Base-by-base conservation (phyloP, 2,888 invertebrate species). In the Pyralis farinalis region DNA sequence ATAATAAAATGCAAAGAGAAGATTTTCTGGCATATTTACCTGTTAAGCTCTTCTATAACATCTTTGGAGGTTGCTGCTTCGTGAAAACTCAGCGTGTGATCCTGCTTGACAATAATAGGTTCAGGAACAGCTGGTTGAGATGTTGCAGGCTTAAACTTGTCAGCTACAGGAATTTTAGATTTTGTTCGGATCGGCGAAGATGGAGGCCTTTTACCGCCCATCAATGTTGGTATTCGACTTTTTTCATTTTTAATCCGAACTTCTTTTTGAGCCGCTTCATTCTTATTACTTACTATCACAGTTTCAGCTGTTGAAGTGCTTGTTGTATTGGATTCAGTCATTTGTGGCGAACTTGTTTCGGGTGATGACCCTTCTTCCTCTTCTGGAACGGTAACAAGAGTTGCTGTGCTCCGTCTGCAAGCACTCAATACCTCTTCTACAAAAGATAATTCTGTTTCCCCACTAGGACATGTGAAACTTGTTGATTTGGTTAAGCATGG, bases 21-120 rank as follows among this genome's bases (percentile, higher is more conserved):
- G 22, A 28, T 22, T 16, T 40, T 30, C 31, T 40, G n/a, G 2
- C n/a, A 25, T 38, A 30, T 58, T 63, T 44, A 86, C 90, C 90
- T 90, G 68, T 94, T 94, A 10, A 94, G 82, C 63, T 94, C 94
- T 58, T 94, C 94, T 54, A 94, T 94, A 39, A 94, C 93, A 67
- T 94, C 94, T 65, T 94, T 94, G 31, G 94, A 94, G 27, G 94
- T 93, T 8, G 94, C 93, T 46, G 93, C 90, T 63, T 94, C 94
- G 58, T 93, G 94, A 64, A 94, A 94, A 76, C 93, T 93, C 43
- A 93, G 74, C 6, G 91, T 91, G 55, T 93, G 85, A 43, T 91
- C 92, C 54, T 87, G 90, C 51, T 81, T 82, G 11, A 90, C 80
- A 30, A 90, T 90, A 37, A 90, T 82, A 7, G 83, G 68, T 31